Evolutionary conservation across 2,888 invertebrate species (phyloP), one percentile per base, ranked within the genome.

Genomic region (Acronicta psi): DNA sequence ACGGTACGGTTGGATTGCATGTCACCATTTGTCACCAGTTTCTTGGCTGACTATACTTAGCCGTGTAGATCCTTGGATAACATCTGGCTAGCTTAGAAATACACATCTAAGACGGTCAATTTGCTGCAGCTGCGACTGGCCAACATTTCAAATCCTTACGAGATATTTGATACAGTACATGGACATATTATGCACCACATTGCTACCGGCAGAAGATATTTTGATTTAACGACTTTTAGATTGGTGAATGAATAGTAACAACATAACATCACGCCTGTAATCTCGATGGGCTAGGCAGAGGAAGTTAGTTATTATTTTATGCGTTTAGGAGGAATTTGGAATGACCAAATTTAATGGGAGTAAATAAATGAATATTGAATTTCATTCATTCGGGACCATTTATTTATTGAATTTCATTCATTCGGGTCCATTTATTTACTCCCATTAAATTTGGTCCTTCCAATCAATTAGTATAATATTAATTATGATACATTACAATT

Each of bases 401-500:
- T n/a, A n/a, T n/a, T n/a, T n/a, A n/a, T n/a, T n/a, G n/a, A n/a
- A n/a, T n/a, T n/a, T n/a, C n/a, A n/a, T n/a, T n/a, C n/a, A n/a
- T n/a, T n/a, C n/a, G n/a, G n/a, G n/a, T n/a, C n/a, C n/a, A n/a
- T n/a, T n/a, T n/a, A n/a, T n/a, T n/a, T n/a, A n/a, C n/a, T n/a
- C n/a, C n/a, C n/a, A n/a, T n/a, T n/a, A n/a, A n/a, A n/a, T n/a
- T n/a, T n/a, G n/a, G n/a, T n/a, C n/a, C n/a, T n/a, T n/a, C n/a
- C n/a, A n/a, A n/a, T 5, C 3, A 20, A 20, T 20, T 5, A 64
- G 49, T 45, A 68, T 45, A 42, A 54, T 14, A 16, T 68, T 40
- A 52, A 29, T 16, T 16, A 49, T 64, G 69, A 64, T 64, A 13
- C 47, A 65, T 61, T 69, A 18, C 13, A 31, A 10, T 13, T 23